Conservation (phyloP, 2,797 vertebrate species). For the Karalla daura region DNA sequence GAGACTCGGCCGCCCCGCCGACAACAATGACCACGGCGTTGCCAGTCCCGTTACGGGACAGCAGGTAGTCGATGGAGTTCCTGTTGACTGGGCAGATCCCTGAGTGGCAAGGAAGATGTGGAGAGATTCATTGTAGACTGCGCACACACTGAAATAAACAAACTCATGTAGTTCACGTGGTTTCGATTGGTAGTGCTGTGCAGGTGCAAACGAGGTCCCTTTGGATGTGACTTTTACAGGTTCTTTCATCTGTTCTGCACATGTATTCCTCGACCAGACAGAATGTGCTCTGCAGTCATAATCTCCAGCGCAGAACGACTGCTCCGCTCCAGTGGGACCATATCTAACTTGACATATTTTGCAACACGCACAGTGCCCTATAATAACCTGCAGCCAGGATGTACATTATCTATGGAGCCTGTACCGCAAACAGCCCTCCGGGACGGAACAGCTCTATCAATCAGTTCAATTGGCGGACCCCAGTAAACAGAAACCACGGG, state of each 20-base stretch:
- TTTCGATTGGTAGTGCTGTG: no score
- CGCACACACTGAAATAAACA: no score
- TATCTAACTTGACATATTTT: background rate
- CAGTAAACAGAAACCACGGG: slow-evolving; percentile 55
- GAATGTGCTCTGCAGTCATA: no score
- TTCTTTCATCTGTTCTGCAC: no score
- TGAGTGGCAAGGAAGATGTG: slow-evolving; percentile 54
- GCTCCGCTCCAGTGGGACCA: no score
- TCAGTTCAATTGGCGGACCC: slow-evolving; percentile 52
- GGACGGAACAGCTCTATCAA: slow-evolving; percentile 31
- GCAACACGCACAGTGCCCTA: slow-evolving; percentile 14
- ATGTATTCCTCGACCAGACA: no score
- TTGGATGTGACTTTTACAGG: no score
- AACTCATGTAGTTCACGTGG: no score
- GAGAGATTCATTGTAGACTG: slow-evolving; percentile 1
- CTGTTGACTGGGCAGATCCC: slow-evolving; percentile 96
- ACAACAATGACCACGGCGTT: slow-evolving; percentile 96
- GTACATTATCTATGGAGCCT: slow-evolving; percentile 15
- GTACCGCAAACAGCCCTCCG: slow-evolving; percentile 37
- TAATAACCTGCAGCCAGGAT: background rate
- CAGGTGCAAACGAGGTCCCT: no score
- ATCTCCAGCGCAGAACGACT: no score
- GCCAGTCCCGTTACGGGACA: slow-evolving; percentile 91
- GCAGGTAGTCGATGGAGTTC: slow-evolving; percentile 95
- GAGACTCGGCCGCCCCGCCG: slow-evolving; percentile 94